These are phyloP conservation scores for Porphyrio hochstetteri DNA, from an alignment of 2,113 vertebrate species.

Conservation along the genomic window DNA sequence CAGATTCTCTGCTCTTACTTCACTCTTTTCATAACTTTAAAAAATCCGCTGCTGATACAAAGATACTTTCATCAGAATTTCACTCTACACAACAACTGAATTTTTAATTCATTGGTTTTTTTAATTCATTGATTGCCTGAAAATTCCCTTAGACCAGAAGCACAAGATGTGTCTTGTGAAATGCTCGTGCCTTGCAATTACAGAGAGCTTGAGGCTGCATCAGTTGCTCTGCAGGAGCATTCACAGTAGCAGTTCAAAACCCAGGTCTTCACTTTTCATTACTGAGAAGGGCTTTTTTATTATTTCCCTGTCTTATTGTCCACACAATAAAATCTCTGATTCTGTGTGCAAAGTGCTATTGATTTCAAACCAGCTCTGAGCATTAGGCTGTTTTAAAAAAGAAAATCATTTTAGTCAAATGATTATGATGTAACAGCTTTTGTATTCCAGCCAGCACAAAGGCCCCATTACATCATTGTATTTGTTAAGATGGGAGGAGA, in stretches of 20 bases:
- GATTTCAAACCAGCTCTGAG: background rate
- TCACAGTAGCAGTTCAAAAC: background rate
- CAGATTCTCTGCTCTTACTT: background rate
- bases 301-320: background rate
- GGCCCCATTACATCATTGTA: background rate
- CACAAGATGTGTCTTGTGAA: background rate
- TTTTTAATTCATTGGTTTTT: background rate
- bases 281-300: background rate
- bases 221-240: background rate
- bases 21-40: background rate
- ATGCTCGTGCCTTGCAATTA: background rate
- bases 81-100: background rate
- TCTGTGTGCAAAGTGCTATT: background rate
- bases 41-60: background rate
- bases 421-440: background rate
- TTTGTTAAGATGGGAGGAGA: background rate
- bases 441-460: background rate
- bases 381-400: background rate
- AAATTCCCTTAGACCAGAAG: background rate
- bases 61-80: background rate
- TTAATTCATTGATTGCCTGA: background rate
- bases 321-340: background rate
- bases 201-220: background rate
- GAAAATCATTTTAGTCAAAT: background rate
- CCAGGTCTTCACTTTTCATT: background rate